Conservation (phyloP, 2,888 invertebrate genomes). For the Apodemia mormo region DNA sequence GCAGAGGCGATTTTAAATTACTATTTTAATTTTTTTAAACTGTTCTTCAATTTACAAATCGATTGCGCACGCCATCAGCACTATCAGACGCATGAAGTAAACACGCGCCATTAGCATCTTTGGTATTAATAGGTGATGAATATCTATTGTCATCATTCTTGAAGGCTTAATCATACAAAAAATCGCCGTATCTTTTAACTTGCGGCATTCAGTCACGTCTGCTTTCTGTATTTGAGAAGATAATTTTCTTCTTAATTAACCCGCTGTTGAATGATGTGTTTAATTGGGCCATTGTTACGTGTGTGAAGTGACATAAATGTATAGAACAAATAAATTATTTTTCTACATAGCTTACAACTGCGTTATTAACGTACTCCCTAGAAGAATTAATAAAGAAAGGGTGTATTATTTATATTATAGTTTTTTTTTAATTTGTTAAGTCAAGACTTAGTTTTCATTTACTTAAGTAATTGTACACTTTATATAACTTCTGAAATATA, state of each 20-base stretch:
- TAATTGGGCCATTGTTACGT: slow-evolving; percentile 70
- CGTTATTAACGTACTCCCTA: neutral
- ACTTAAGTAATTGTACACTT: no score
- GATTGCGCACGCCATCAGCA: no score
- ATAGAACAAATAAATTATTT: neutral
- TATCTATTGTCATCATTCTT: no score
- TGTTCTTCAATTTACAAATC: no score
- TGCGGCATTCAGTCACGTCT: slow-evolving; percentile 44
- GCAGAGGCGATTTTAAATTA: no score
- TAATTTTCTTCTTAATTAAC: slow-evolving; percentile 79
- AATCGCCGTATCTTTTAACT: slow-evolving; percentile 20
- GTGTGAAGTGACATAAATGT: slow-evolving; percentile 48
- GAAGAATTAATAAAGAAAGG: neutral
- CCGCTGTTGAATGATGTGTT: slow-evolving; percentile 64
- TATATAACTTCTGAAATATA: no score
- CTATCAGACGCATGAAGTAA: no score
- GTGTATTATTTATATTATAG: no score
- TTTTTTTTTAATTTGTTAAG: neutral
- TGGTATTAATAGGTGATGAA: no score
- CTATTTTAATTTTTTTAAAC: no score
- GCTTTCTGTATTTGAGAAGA: slow-evolving; percentile 67
- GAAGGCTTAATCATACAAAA: neutral
- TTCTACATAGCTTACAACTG: neutral
- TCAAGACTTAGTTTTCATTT: no score
- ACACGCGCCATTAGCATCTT: no score